A percentile compares a stretch with the other conserved stretches of the same genome.
Evolutionary conservation across 2,888 invertebrate genomes (phyloP).

Genomic region (Diachrysia chrysitis): DNA sequence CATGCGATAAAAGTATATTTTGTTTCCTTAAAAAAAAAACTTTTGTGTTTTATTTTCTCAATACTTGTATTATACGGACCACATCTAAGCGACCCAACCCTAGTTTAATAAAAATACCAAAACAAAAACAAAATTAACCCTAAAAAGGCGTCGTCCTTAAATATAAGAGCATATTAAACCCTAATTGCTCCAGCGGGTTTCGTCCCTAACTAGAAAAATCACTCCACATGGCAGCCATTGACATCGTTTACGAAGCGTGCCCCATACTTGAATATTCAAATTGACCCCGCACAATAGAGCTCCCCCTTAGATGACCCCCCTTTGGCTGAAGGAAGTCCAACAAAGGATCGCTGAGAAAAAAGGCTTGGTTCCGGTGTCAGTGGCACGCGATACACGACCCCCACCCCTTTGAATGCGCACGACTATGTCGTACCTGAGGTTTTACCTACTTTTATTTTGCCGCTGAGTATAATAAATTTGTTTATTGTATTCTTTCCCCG

Average conservation of each 20-base stretch:
- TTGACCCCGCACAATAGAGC: constrained; percentile 77
- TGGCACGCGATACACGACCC: constrained; percentile 70
- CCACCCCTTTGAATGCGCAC: constrained; percentile 59
- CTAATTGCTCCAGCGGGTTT: constrained; percentile 53
- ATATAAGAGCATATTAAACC: constrained; percentile 49
- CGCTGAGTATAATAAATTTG: constrained; percentile 56
- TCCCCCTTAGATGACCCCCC: constrained; percentile 62
- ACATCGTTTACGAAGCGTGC: constrained; percentile 76
- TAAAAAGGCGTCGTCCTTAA: constrained; percentile 27
- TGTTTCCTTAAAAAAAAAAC: not conserved
- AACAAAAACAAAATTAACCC: constrained; percentile 29
- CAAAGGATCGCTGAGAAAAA: constrained; percentile 81
- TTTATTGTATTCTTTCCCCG: constrained; percentile 58
- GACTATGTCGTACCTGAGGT: constrained; percentile 51
- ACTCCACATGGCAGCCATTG: constrained; percentile 64
- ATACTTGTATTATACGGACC: not conserved
- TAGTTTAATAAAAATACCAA: constrained; percentile 7
- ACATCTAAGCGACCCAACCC: not conserved
- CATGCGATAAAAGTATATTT: not conserved
- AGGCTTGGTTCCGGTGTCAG: constrained; percentile 83
- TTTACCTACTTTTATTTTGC: constrained; percentile 56
- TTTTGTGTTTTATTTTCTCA: not conserved
- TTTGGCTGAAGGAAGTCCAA: constrained; percentile 76
- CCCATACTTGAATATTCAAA: constrained; percentile 85
- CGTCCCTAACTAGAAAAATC: constrained; percentile 53